A percentile compares a stretch with the other conserved stretches of the same genome.
Conservation (phyloP, 2,113 vertebrate genomes). For the Sorex araneus region DNA sequence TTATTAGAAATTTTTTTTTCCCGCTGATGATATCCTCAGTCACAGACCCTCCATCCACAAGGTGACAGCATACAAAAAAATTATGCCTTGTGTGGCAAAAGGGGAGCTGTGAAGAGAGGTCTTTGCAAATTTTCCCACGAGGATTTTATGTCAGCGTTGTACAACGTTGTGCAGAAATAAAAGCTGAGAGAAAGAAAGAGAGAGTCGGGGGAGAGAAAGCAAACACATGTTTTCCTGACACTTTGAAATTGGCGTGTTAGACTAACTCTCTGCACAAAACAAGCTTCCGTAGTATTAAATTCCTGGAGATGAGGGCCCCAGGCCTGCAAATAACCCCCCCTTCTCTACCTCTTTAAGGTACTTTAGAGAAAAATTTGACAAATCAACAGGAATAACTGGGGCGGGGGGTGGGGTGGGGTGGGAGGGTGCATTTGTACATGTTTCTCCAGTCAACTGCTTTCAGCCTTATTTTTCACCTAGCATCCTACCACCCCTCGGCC, state of each 20-base stretch:
- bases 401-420: too few species aligned
- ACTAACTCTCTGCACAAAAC: neutral
- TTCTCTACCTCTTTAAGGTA: neutral
- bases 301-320: neutral
- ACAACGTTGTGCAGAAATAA: neutral
- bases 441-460: neutral
- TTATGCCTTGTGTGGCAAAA: neutral
- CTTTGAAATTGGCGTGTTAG: neutral
- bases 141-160: neutral
- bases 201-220: neutral
- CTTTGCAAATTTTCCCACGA: neutral
- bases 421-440: neutral
- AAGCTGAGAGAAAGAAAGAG: too few species aligned
- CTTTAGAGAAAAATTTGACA: neutral
- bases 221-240: neutral
- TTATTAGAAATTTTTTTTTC: neutral
- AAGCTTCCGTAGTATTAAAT: slow-evolving; percentile 8
- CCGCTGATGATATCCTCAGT: neutral
- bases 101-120: neutral
- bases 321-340: neutral
- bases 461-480: neutral
- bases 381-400: neutral
- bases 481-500: neutral
- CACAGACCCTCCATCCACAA: neutral
- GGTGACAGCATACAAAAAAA: neutral